Base-by-base conservation (phyloP, 2,888 invertebrate genomes). In the Mactromeris polynyma region DNA sequence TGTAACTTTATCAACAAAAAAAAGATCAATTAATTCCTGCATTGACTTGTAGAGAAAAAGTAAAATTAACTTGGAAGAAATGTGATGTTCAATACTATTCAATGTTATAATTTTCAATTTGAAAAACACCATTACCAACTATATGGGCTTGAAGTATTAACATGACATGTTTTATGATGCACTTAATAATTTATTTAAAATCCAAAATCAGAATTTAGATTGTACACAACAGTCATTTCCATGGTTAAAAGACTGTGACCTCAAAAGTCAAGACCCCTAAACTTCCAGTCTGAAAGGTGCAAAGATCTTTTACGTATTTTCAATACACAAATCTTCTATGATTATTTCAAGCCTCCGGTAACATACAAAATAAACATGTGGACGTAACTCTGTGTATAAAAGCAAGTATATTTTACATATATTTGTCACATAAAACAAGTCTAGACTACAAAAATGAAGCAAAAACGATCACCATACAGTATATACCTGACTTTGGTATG, bases 351-450 rank as follows among this genome's bases (percentile, higher is more conserved):
- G 51, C 83, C 83, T 83, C 83, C 83, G 7, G 51, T 46, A 77
- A 51, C n/a, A 51, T 77, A 77, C 77, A 83, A 77, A 82, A 58
- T 40, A 82, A 64, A 64, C 26, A 26, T 26, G 33, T 83, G 83
- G 83, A 83, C 83, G 83, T 83, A 77, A 83, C 73, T 83, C 83
- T 83, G 83, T 83, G 77, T 83, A 83, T 77, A 83, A 83, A 83
- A 82, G 38, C 82, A 82, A 73, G 36, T 82, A 82, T 69, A 79
- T 79, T 40, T 79, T 79, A 82, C 64, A 26, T 82, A 64, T 69
- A 82, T 38, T 64, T 58, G 36, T 38, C 42, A 64, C 64, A 64
- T 46, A 64, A 64, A 73, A 73, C 40, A 82, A 69, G 17, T 82
- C 82, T 82, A 38, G 82, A 82, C 82, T 82, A 69, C 79, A 79